Evolutionary conservation across 2,888 invertebrate species (phyloP).

Genomic region (Synanthedon formicaeformis): DNA sequence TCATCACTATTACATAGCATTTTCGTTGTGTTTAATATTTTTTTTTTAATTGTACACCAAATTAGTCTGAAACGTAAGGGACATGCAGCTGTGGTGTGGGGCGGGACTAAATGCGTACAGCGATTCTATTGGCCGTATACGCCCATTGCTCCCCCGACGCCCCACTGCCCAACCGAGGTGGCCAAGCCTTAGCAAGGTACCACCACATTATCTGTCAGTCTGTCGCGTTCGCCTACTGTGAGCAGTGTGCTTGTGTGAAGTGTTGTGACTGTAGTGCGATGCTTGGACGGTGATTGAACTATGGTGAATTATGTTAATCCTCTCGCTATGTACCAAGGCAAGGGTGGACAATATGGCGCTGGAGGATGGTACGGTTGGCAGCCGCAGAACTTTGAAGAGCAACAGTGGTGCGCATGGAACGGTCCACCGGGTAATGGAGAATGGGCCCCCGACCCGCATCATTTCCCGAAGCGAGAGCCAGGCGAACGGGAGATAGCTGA

Average conservation of each 20-base stretch:
- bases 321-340: constrained; percentile 77
- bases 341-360: constrained; percentile 63
- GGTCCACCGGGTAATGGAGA: constrained; percentile 58
- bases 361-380: constrained; percentile 66
- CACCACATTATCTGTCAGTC: constrained; percentile 14
- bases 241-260: constrained; percentile 16
- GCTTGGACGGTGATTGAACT: constrained; percentile 62
- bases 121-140: constrained; percentile 34
- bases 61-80: too few species aligned
- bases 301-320: constrained; percentile 84
- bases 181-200: not conserved
- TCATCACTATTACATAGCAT: too few species aligned
- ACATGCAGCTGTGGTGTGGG: not conserved
- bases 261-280: constrained; percentile 44
- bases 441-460: constrained; percentile 62
- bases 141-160: constrained; percentile 22
- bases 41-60: too few species aligned
- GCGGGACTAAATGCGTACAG: constrained; percentile 14
- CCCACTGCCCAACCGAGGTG: constrained; percentile 12
- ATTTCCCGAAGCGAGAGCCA: constrained; percentile 56
- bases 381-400: constrained; percentile 67
- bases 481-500: constrained; percentile 54
- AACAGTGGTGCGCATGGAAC: constrained; percentile 71
- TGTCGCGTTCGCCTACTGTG: constrained; percentile 44
- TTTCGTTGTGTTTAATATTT: too few species aligned